Conservation (phyloP, 1,140 invertebrate genomes). For the Drosophila melanogaster region Release_6_plus_ISO1_MT NT_033779.5:18091501-18092000, state of each 20-base stretch:
- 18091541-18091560: constrained; percentile 70
- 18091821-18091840: constrained; percentile 64
- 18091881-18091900: constrained; percentile 49
- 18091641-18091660: constrained; percentile 53
- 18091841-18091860: constrained; percentile 35
- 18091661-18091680: constrained; percentile 46
- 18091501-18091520: constrained; percentile 56
- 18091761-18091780: constrained; percentile 3
- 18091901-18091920: constrained; percentile 71
- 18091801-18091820: constrained; percentile 71
- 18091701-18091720: constrained; percentile 61
- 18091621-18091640: constrained; percentile 26
- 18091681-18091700: constrained; percentile 49
- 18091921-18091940: constrained; percentile 63
- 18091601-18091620: constrained; percentile 61
- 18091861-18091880: constrained; percentile 54
- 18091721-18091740: constrained; percentile 55
- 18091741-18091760: constrained; percentile 40
- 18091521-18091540: constrained; percentile 63
- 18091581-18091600: constrained; percentile 70
- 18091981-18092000: constrained; percentile 52
- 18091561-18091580: constrained; percentile 38
- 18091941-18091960: constrained; percentile 73
- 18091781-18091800: background rate
- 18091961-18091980: constrained; percentile 61